phyloP scores from a whole-genome alignment of 2,888 invertebrate species.

The Caradrina kadenii region DNA sequence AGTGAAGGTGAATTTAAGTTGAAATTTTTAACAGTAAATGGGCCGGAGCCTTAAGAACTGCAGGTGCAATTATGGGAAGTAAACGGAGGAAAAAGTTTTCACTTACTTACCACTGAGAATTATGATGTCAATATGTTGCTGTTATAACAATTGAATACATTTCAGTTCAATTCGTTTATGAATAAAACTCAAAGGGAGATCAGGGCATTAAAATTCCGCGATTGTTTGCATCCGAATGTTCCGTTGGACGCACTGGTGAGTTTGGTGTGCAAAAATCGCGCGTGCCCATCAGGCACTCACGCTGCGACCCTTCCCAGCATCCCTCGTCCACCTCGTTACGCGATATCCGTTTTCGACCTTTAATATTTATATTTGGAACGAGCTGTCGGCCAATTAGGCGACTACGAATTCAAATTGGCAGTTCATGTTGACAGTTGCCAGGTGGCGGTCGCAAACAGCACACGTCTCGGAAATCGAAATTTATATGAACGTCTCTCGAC shows the following conservation, averaged over 20 bases:
- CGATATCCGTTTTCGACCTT: slow-evolving; percentile 73
- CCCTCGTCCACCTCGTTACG: slow-evolving; percentile 68
- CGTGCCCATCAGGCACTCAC: slow-evolving; percentile 51
- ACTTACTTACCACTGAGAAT: not conserved
- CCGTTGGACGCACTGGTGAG: slow-evolving; percentile 52
- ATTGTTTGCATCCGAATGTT: slow-evolving; percentile 60
- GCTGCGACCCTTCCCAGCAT: slow-evolving; percentile 57
- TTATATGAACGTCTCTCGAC: slow-evolving; percentile 77
- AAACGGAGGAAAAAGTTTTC: not conserved
- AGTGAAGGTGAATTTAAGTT: not conserved
- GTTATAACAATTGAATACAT: slow-evolving; percentile 10
- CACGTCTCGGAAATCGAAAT: slow-evolving; percentile 77
- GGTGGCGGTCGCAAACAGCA: slow-evolving; percentile 76
- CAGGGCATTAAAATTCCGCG: slow-evolving; percentile 43
- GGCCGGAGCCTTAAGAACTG: not conserved
- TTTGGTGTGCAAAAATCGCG: slow-evolving; percentile 61
- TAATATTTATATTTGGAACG: slow-evolving; percentile 83
- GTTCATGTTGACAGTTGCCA: slow-evolving; percentile 84
- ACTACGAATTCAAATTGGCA: slow-evolving; percentile 83
- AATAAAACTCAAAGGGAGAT: slow-evolving; percentile 46
- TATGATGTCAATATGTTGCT: not conserved
- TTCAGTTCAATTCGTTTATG: slow-evolving; percentile 33
- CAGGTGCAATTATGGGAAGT: not conserved
- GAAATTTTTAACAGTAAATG: not conserved
- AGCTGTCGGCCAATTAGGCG: slow-evolving; percentile 84